Evolutionary conservation across 2,888 invertebrate genomes (phyloP), one percentile per base, ranked within the genome.

Genomic region (Polymixis flavicincta): DNA sequence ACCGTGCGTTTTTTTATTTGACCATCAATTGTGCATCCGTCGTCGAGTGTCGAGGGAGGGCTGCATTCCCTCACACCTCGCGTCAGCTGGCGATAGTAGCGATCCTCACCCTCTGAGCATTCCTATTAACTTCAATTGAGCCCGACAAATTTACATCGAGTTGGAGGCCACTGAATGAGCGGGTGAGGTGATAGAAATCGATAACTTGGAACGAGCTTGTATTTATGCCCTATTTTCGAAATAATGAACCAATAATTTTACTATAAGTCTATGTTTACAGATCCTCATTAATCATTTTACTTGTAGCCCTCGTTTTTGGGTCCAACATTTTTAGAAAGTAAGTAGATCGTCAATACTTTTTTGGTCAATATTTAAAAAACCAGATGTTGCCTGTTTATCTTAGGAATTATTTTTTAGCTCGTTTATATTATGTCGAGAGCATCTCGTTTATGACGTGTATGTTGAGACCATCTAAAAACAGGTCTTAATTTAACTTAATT

Each of bases 61-160:
- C 92, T 87, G 89, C 93, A 96, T 96, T 96, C 96, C 96, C 96
- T 96, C 96, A 95, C 96, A 96, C 96, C 95, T 95, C 93, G 92
- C 95, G 95, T 95, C 96, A 96, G 96, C 96, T 96, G 95, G 94
- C 91, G 25, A 64, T 77, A 57, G 76, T 72, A 80, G 80, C 57
- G 88, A 90, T 91, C 94, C 95, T 93, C 94, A 94, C 96, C 96
- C 96, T 96, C 95, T 92, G 91, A 87, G 91, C 91, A 90, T 93
- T 92, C 93, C 94, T 95, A 96, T 96, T 96, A 96, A 96, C 96
- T 96, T 96, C 96, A 96, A 96, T 96, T 96, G 96, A 95, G 96
- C 94, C 90, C 93, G 93, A 96, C 96, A 96, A 96, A 96, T 96
- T 96, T 96, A 96, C 96, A 96, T 96, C 93, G 92, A 92, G 87